A percentile compares a stretch with the other conserved stretches of the same genome.
These are phyloP conservation scores for Agrilus biguttatus DNA, from an alignment of 2,888 invertebrate species.

Conservation along the genomic window DNA sequence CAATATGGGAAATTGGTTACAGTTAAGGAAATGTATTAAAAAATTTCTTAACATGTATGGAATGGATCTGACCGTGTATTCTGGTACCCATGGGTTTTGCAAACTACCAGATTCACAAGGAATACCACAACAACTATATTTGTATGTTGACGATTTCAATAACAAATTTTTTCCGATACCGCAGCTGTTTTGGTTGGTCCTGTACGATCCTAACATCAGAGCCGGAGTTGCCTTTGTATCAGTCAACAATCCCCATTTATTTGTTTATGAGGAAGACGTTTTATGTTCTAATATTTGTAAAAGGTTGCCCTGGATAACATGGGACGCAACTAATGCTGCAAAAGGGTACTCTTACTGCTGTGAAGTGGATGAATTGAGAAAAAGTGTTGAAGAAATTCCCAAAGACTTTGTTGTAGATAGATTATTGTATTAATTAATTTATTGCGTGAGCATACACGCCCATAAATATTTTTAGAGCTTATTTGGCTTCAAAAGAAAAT, in stretches of 20 bases:
- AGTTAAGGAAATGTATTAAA: slow-evolving; percentile 34
- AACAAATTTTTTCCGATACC: slow-evolving; percentile 36
- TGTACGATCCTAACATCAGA: slow-evolving; percentile 35
- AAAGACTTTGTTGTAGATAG: no score
- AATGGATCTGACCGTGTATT: slow-evolving; percentile 34
- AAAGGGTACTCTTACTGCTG: slow-evolving; percentile 50
- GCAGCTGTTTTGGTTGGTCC: slow-evolving; percentile 41
- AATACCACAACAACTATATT: slow-evolving; percentile 16
- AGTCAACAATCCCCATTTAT: slow-evolving; percentile 41
- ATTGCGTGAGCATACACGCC: no score
- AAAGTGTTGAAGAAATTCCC: no score
- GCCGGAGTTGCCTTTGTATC: slow-evolving; percentile 44
- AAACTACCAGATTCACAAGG: slow-evolving; percentile 35
- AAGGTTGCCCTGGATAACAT: slow-evolving; percentile 44
- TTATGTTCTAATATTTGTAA: slow-evolving; percentile 34
- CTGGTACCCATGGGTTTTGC: slow-evolving; percentile 43
- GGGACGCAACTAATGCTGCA: slow-evolving; percentile 35
- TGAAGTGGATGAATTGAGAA: slow-evolving; percentile 21
- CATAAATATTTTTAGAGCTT: no score
- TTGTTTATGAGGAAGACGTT: slow-evolving; percentile 14
- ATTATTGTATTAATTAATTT: no score
- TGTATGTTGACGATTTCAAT: slow-evolving; percentile 16
- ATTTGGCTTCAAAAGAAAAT: no score
- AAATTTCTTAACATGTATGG: slow-evolving; percentile 26
- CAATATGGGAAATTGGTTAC: slow-evolving; percentile 43